These are phyloP conservation scores for Aphyosemion australe DNA, from an alignment of 2,113 vertebrate genomes.

Conservation along the genomic window DNA sequence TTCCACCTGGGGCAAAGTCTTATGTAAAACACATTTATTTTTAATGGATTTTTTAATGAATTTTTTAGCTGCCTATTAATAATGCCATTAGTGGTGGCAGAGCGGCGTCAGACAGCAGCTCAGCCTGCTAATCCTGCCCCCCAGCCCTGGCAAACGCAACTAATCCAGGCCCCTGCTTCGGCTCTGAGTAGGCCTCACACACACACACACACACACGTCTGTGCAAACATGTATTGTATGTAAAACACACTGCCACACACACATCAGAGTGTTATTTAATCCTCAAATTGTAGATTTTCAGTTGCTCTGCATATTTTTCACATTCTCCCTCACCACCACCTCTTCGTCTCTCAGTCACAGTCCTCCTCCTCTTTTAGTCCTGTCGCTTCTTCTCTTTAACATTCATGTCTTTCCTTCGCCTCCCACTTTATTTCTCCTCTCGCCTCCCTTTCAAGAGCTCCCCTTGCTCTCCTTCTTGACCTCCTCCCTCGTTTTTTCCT, in stretches of 20 bases:
- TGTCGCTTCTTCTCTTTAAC: constrained; percentile 51
- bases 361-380: constrained; percentile 49
- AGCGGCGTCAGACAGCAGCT: constrained; percentile 93
- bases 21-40: constrained; percentile 99
- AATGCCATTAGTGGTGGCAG: constrained; percentile 99
- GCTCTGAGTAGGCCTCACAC: constrained; percentile 83
- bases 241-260: constrained; percentile 60
- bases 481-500: constrained; percentile 46
- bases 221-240: constrained; percentile 48
- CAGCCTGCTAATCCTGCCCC: constrained; percentile 97
- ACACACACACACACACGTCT: constrained; percentile 41
- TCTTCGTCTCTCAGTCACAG: constrained; percentile 49
- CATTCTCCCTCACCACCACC: not conserved
- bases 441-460: constrained; percentile 49
- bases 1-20: constrained; percentile 92
- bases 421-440: constrained; percentile 59
- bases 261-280: constrained; percentile 53
- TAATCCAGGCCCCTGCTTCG: constrained; percentile 95
- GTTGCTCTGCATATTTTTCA: constrained; percentile 34
- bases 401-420: constrained; percentile 57
- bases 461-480: constrained; percentile 54
- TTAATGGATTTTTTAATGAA: constrained; percentile 99
- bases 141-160: constrained; percentile 94
- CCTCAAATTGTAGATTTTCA: constrained; percentile 48
- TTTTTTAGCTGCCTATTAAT: constrained; percentile 99